phyloP scores from a whole-genome alignment of 2,888 invertebrate species.

The Epinotia bilunana region DNA sequence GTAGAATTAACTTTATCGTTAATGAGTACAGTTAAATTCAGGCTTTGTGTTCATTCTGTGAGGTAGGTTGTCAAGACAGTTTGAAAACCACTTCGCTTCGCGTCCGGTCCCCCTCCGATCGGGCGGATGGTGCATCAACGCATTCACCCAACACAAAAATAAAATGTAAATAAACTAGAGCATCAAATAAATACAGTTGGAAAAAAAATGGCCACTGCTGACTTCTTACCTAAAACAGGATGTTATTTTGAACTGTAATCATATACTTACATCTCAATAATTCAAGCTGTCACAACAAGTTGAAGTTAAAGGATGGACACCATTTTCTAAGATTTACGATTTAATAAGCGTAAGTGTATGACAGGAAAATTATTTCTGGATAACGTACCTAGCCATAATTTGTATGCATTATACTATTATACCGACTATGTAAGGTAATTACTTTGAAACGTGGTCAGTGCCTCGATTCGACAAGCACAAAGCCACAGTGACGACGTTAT shows the following conservation, averaged over 20 bases:
- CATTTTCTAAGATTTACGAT: neutral
- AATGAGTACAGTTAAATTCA: too few species aligned
- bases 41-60: too few species aligned
- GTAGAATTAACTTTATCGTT: too few species aligned
- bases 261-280: neutral
- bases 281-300: neutral
- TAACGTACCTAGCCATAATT: neutral
- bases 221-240: neutral
- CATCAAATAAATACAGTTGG: too few species aligned
- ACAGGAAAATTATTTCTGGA: constrained; percentile 3
- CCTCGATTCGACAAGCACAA: neutral
- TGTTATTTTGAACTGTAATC: neutral
- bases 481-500: neutral
- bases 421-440: neutral
- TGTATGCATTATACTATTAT: neutral
- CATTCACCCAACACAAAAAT: too few species aligned
- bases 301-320: neutral
- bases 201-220: too few species aligned
- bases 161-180: too few species aligned
- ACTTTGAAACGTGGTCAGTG: neutral
- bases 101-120: too few species aligned
- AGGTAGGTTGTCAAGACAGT: too few species aligned
- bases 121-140: too few species aligned
- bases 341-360: neutral
- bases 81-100: too few species aligned